phyloP scores from a whole-genome alignment of 2,113 vertebrate genomes.

The Rutilus rutilus region DNA sequence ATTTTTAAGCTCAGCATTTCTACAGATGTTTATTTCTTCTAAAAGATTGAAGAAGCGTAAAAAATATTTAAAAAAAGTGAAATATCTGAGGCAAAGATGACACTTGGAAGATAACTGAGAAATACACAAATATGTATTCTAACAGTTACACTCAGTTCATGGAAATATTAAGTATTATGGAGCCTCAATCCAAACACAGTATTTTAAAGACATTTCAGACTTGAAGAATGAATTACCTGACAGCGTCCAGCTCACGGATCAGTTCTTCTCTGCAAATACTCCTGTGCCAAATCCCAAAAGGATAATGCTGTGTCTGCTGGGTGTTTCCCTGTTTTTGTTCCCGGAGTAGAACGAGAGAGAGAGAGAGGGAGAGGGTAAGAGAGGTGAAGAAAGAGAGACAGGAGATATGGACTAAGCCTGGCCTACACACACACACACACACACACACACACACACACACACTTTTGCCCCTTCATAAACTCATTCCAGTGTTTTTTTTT shows the following conservation, averaged over 20 bases:
- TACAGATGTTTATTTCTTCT: background rate
- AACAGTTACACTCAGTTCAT: background rate
- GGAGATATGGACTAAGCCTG: slow-evolving; percentile 62
- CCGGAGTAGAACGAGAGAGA: background rate
- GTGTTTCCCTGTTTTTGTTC: slow-evolving; percentile 30
- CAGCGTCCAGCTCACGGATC: background rate
- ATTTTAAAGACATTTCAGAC: background rate
- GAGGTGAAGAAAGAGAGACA: background rate
- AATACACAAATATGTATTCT: background rate
- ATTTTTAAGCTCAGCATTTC: background rate
- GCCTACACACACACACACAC: slow-evolving; percentile 62
- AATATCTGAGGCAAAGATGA: background rate
- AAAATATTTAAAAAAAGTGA: background rate
- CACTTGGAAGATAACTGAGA: background rate
- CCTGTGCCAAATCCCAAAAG: background rate
- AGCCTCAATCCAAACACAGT: background rate
- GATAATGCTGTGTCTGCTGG: background rate
- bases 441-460: background rate
- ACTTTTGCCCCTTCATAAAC: background rate
- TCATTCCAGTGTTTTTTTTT: background rate
- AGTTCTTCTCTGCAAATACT: background rate
- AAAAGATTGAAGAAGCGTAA: background rate
- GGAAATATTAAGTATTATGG: background rate
- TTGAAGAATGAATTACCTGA: background rate
- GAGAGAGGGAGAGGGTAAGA: background rate